phyloP scores from a whole-genome alignment of 2,113 vertebrate genomes.

The Sitta europaea region DNA sequence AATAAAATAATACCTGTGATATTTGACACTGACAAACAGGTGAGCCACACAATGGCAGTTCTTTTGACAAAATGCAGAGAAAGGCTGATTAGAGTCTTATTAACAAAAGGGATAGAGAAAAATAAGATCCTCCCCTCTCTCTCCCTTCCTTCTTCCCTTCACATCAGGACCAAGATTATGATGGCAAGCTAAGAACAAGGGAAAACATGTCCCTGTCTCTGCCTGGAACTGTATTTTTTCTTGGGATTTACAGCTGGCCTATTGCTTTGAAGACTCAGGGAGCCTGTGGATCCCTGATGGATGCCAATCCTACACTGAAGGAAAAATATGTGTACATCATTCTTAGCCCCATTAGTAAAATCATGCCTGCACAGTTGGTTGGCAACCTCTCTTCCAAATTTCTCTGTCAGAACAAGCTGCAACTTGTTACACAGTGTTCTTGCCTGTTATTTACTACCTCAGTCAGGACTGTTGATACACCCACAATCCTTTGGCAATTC shows the following conservation, averaged over 20 bases:
- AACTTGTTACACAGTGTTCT: neutral
- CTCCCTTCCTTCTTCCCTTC: neutral
- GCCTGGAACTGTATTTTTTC: neutral
- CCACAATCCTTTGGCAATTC: neutral
- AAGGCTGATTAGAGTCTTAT: neutral
- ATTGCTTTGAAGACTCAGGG: neutral
- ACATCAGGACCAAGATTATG: neutral
- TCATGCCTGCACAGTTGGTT: neutral
- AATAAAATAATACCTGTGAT: neutral
- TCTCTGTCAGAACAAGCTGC: neutral
- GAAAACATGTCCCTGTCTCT: neutral
- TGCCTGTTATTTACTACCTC: neutral
- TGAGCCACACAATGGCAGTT: neutral
- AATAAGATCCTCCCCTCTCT: neutral
- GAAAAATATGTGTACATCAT: neutral
- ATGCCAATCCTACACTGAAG: neutral
- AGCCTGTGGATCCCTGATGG: neutral
- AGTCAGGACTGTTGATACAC: neutral
- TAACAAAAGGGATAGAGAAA: neutral
- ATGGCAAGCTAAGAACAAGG: neutral
- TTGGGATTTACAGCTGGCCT: neutral
- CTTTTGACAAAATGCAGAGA: neutral
- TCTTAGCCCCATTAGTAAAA: neutral
- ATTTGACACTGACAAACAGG: neutral
- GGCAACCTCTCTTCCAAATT: neutral